Evolutionary conservation across 1,140 invertebrate genomes (phyloP).

Genomic region (Lineus longissimus): DNA sequence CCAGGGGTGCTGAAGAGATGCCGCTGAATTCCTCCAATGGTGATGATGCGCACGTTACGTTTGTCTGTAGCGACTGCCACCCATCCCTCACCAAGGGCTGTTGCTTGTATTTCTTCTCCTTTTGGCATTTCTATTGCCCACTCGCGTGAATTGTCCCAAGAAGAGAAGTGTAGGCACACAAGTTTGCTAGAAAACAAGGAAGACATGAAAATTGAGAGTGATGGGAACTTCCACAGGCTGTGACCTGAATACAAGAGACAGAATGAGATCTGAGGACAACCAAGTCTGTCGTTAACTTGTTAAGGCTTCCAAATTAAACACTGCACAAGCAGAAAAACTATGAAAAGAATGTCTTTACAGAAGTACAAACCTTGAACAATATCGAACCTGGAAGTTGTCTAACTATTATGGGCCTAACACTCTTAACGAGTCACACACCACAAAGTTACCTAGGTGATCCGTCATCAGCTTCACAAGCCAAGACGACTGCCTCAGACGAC

Average conservation of each 20-base stretch:
- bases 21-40: constrained; percentile 78
- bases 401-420: too few relatives aligned
- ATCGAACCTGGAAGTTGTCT: too few relatives aligned
- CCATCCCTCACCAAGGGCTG: constrained; percentile 69
- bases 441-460: constrained; percentile 57
- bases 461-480: constrained; percentile 66
- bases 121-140: constrained; percentile 76
- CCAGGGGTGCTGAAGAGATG: constrained; percentile 72
- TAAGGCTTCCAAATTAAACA: too few relatives aligned
- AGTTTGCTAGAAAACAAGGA: constrained; percentile 60
- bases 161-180: constrained; percentile 69
- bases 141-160: constrained; percentile 79
- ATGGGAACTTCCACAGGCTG: too few relatives aligned
- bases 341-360: too few relatives aligned
- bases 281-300: too few relatives aligned
- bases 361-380: constrained; percentile 9
- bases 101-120: constrained; percentile 66
- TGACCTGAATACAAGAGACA: too few relatives aligned
- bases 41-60: constrained; percentile 76
- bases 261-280: too few relatives aligned
- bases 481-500: constrained; percentile 70
- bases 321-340: too few relatives aligned
- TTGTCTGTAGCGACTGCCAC: constrained; percentile 73
- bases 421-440: too few relatives aligned
- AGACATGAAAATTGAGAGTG: neutral